phyloP scores from a whole-genome alignment of 2,797 vertebrate genomes.

The Emys orbicularis region DNA sequence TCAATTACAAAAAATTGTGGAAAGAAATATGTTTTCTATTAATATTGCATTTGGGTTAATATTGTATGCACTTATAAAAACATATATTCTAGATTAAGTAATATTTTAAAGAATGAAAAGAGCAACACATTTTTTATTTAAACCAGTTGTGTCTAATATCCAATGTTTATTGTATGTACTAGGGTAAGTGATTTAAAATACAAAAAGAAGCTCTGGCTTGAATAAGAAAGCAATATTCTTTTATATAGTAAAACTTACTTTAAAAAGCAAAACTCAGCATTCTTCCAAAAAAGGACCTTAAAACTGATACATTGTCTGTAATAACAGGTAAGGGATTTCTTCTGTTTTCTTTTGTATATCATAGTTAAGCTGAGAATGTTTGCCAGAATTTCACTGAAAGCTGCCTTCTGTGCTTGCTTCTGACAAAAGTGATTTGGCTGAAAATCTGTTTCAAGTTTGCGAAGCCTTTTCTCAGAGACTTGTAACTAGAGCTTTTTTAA shows the following conservation, averaged over 20 bases:
- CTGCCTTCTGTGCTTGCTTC: not conserved
- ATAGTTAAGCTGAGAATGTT: not conserved
- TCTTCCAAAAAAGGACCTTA: conserved; percentile 35
- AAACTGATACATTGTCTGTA: not conserved
- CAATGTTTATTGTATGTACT: conserved; percentile 24
- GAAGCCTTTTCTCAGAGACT: not conserved
- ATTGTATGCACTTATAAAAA: conserved; percentile 69
- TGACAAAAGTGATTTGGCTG: conserved; percentile 5
- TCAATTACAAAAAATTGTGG: conserved; percentile 52
- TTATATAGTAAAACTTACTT: conserved; percentile 10
- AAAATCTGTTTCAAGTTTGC: not conserved
- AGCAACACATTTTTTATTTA: conserved; percentile 62
- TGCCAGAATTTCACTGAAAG: not conserved
- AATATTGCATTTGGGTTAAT: conserved; percentile 63
- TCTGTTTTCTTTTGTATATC: not conserved
- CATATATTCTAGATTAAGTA: conserved; percentile 41
- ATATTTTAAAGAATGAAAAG: conserved; percentile 56
- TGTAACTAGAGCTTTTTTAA: conserved; percentile 3
- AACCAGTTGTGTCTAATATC: conserved; percentile 57
- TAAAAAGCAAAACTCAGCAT: conserved; percentile 34
- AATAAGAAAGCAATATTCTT: conserved; percentile 51
- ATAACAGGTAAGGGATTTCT: conserved; percentile 3
- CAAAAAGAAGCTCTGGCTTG: conserved; percentile 48
- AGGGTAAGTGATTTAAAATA: conserved; percentile 68
- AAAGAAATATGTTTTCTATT: conserved; percentile 49